These are phyloP conservation scores for Leptoclinus maculatus DNA, from an alignment of 2,797 vertebrate genomes.

Conservation along the genomic window DNA sequence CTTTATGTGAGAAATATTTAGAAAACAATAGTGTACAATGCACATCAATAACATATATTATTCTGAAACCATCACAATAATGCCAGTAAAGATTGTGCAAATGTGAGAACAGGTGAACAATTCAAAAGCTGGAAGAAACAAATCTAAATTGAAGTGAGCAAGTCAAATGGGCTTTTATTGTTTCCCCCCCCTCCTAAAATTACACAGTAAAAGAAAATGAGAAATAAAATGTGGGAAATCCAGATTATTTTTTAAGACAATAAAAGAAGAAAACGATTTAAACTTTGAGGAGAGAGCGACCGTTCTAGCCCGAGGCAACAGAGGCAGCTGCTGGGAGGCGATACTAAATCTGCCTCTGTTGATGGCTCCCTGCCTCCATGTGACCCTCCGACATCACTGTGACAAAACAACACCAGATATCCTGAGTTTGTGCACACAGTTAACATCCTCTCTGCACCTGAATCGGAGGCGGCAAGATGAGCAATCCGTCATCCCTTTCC, in stretches of 20 bases:
- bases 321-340: constrained; percentile 28
- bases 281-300: background rate
- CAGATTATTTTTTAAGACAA: background rate
- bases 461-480: constrained; percentile 3
- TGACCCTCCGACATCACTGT: constrained; percentile 19
- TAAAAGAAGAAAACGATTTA: background rate
- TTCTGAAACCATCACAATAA: background rate
- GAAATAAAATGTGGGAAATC: background rate
- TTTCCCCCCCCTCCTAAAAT: background rate
- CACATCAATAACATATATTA: background rate
- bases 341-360: constrained; percentile 14
- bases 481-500: background rate
- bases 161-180: background rate
- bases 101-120: background rate
- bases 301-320: constrained; percentile 4
- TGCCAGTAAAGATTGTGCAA: background rate
- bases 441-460: constrained; percentile 1
- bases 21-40: background rate
- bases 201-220: background rate
- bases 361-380: constrained; percentile 21
- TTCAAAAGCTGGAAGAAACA: background rate
- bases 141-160: background rate
- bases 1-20: background rate
- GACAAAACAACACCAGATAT: constrained; percentile 17
- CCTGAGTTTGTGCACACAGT: constrained; percentile 12